Conservation (phyloP, 2,888 invertebrate species). For the Crocallis elinguaria region DNA sequence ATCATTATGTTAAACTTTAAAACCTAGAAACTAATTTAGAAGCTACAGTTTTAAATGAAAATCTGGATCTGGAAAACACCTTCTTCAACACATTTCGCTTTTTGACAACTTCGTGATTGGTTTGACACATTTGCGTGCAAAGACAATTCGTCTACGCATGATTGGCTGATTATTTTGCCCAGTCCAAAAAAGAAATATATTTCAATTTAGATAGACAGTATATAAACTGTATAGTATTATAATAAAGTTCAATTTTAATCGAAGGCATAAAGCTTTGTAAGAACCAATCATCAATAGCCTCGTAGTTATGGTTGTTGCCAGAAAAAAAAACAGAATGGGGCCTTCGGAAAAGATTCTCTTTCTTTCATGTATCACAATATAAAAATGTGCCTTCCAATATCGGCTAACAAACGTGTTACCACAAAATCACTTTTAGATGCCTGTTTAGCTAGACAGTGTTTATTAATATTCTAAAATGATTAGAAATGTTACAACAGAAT, state of each 20-base stretch:
- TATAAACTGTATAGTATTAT: not conserved
- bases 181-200: not conserved
- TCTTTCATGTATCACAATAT: too few relatives aligned
- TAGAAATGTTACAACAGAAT: too few relatives aligned
- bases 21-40: conserved; percentile 60
- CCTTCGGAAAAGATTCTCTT: too few relatives aligned
- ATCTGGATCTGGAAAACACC: conserved; percentile 42
- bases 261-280: not conserved
- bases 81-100: conserved; percentile 65
- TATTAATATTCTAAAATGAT: too few relatives aligned
- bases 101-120: conserved; percentile 53
- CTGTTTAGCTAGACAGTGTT: too few relatives aligned
- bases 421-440: too few relatives aligned
- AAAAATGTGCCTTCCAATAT: too few relatives aligned
- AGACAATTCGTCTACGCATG: conserved; percentile 72
- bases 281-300: conserved; percentile 22
- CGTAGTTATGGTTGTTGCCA: conserved; percentile 4
- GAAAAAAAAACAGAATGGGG: not conserved
- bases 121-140: conserved; percentile 60
- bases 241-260: not conserved
- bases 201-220: not conserved
- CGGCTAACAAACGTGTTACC: too few relatives aligned
- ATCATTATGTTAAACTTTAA: conserved; percentile 65
- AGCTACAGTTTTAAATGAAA: conserved; percentile 48
- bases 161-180: conserved; percentile 56